Evolutionary conservation across 2,888 invertebrate species (phyloP).

Genomic region (Scaeva pyrastri): DNA sequence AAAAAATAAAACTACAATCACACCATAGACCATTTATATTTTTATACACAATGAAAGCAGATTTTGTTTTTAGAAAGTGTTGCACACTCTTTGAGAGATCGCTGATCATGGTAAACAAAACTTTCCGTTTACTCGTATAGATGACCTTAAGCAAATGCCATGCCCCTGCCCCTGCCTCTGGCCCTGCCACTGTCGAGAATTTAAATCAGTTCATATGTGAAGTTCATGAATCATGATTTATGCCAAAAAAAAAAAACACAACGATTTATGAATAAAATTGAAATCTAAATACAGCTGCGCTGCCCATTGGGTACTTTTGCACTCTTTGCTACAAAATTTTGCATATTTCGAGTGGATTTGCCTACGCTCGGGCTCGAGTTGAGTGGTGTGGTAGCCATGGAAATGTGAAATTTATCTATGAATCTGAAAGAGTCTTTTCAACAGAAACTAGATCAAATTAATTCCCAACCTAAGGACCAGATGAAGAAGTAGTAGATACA

Average conservation of each 20-base stretch:
- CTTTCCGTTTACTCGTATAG: conserved; percentile 60
- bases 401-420: too few relatives aligned
- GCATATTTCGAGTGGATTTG: conserved; percentile 37
- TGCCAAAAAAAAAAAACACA: conserved; percentile 46
- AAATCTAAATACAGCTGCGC: conserved; percentile 11
- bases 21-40: not conserved
- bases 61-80: conserved; percentile 37
- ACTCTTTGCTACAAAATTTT: conserved; percentile 13
- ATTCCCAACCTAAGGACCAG: conserved; percentile 67
- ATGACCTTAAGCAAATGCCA: conserved; percentile 46
- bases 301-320: conserved; percentile 52
- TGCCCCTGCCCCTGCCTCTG: conserved; percentile 16
- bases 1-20: not conserved
- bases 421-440: conserved; percentile 8
- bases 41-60: not conserved
- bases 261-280: conserved; percentile 47
- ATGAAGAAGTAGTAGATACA: conserved; percentile 49
- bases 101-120: conserved; percentile 1
- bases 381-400: not conserved
- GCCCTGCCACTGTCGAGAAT: not conserved
- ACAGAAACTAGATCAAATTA: conserved; percentile 68
- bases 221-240: conserved; percentile 68
- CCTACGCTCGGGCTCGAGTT: conserved; percentile 19
- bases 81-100: not conserved
- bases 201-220: conserved; percentile 34